A percentile compares a stretch with the other conserved stretches of the same genome.
Evolutionary conservation across 2,888 invertebrate species (phyloP).

Genomic region (Synergus laeviventris): DNA sequence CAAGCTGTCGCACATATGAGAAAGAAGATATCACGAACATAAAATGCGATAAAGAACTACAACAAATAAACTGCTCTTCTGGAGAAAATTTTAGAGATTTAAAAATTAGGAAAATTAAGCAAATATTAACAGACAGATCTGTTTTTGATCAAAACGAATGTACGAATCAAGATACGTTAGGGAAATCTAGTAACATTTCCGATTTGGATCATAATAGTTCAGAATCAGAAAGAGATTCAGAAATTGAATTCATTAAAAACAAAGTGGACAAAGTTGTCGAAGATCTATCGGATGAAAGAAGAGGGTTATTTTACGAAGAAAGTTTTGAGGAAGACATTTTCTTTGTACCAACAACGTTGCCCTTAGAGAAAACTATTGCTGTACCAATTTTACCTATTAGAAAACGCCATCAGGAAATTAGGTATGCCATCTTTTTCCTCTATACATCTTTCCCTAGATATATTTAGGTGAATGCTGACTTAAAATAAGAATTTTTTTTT

Average conservation of each 20-base stretch:
- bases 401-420: slow-evolving; percentile 78
- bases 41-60: neutral
- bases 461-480: too few relatives aligned
- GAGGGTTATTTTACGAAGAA: slow-evolving; percentile 87
- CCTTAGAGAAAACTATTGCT: slow-evolving; percentile 88
- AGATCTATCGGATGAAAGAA: slow-evolving; percentile 82
- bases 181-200: slow-evolving; percentile 67
- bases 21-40: neutral
- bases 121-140: neutral
- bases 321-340: slow-evolving; percentile 90
- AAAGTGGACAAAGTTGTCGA: slow-evolving; percentile 80
- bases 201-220: slow-evolving; percentile 77
- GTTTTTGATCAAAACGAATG: slow-evolving; percentile 44
- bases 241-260: slow-evolving; percentile 77
- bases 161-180: slow-evolving; percentile 51
- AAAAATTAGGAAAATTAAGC: neutral
- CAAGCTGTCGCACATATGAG: neutral
- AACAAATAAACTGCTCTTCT: neutral
- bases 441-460: neutral
- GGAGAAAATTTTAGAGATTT: neutral
- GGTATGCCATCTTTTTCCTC: slow-evolving; percentile 55
- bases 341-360: slow-evolving; percentile 93
- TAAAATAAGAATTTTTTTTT: too few relatives aligned
- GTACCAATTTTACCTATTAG: slow-evolving; percentile 89
- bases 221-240: slow-evolving; percentile 86